Evolutionary conservation across 1,140 invertebrate genomes (phyloP).

Genomic region (Lepeophtheirus salmonis): DNA sequence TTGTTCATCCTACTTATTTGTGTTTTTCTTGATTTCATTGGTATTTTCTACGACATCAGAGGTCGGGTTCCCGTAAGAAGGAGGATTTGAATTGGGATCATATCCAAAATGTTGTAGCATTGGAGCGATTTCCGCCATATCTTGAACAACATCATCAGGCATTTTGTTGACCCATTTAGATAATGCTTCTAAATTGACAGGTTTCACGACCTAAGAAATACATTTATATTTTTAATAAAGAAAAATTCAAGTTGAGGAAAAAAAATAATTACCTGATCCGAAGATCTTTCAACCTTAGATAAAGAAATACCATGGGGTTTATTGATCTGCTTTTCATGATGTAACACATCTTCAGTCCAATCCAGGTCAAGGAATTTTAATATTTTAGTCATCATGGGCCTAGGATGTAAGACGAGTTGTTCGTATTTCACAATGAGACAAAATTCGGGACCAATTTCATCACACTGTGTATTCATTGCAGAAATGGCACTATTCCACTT

Average conservation of each 20-base stretch:
- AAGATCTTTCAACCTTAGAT: slow-evolving; percentile 81
- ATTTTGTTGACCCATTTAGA: slow-evolving; percentile 89
- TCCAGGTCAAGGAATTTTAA: slow-evolving; percentile 74
- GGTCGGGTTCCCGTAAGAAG: slow-evolving; percentile 14
- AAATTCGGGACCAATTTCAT: slow-evolving; percentile 53
- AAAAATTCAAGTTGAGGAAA: too few species aligned
- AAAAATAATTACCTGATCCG: too few species aligned
- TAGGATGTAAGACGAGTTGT: slow-evolving; percentile 82
- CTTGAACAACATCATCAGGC: slow-evolving; percentile 65
- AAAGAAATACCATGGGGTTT: slow-evolving; percentile 36
- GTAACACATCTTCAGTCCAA: slow-evolving; percentile 87
- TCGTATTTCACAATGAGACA: slow-evolving; percentile 91
- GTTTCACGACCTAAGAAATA: slow-evolving; percentile 97
- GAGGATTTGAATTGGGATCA: slow-evolving; percentile 44
- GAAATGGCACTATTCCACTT: slow-evolving; percentile 79
- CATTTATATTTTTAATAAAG: too few species aligned
- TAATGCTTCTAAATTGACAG: slow-evolving; percentile 86
- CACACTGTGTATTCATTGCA: slow-evolving; percentile 84
- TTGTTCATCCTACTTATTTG: slow-evolving; percentile 13
- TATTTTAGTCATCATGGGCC: slow-evolving; percentile 69
- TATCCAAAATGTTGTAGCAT: slow-evolving; percentile 81
- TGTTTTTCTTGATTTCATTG: slow-evolving; percentile 11
- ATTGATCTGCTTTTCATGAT: slow-evolving; percentile 93
- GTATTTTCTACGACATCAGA: slow-evolving; percentile 14
- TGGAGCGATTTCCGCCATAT: slow-evolving; percentile 76